A percentile compares a stretch with the other conserved stretches of the same genome.
phyloP scores from a whole-genome alignment of 2,113 vertebrate species.

The Procavia capensis region DNA sequence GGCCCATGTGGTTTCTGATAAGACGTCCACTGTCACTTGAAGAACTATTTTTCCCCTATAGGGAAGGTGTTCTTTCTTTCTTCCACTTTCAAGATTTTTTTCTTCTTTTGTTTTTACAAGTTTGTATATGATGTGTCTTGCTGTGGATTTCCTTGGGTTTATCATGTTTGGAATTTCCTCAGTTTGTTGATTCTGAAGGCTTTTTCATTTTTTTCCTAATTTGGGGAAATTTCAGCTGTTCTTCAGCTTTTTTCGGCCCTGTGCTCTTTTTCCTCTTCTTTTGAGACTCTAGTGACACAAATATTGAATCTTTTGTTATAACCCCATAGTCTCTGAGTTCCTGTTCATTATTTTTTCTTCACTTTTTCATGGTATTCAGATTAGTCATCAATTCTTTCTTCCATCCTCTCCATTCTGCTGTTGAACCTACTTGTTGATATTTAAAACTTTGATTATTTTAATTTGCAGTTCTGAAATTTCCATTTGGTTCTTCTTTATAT shows the following conservation, averaged over 20 bases:
- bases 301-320: not conserved
- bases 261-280: not conserved
- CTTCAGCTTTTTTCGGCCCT: not conserved
- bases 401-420: not conserved
- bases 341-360: not conserved
- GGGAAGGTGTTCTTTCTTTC: not conserved
- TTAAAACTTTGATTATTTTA: not conserved
- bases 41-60: not conserved
- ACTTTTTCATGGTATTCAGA: not conserved
- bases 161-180: not conserved
- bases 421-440: not conserved
- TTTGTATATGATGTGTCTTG: not conserved
- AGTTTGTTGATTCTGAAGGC: not conserved
- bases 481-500: not conserved
- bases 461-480: not conserved
- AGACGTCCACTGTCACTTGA: not conserved
- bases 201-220: not conserved
- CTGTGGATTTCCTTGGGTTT: not conserved
- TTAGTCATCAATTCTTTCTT: not conserved
- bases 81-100: not conserved
- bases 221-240: not conserved
- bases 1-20: not conserved
- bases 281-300: not conserved
- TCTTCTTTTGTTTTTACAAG: not conserved
- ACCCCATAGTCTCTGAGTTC: no score